phyloP scores from a whole-genome alignment of 2,888 invertebrate species.

The Epinotia bilunana region DNA sequence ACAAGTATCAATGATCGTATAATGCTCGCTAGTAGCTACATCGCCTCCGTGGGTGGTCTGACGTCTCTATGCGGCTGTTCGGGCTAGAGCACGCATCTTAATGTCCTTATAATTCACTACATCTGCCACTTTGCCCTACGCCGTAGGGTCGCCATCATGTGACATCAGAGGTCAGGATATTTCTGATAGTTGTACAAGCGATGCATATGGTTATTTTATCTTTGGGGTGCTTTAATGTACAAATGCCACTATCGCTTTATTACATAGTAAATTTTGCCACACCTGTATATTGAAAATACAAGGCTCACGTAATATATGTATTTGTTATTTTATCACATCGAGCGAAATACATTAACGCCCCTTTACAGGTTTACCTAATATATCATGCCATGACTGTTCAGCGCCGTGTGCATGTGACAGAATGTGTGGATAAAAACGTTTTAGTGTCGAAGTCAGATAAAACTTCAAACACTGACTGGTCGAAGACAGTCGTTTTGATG shows the following conservation, averaged over 20 bases:
- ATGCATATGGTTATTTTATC: not conserved
- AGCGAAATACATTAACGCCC: not conserved
- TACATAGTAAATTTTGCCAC: not conserved
- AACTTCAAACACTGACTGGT: too few relatives aligned
- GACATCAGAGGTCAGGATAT: slow-evolving; percentile 41
- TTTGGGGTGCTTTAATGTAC: not conserved
- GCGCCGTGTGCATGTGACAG: not conserved
- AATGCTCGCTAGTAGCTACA: slow-evolving; percentile 53
- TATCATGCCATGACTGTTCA: not conserved
- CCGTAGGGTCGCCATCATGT: slow-evolving; percentile 54
- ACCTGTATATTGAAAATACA: not conserved
- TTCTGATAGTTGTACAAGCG: slow-evolving; percentile 8
- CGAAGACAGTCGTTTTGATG: too few relatives aligned
- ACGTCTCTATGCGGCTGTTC: slow-evolving; percentile 72
- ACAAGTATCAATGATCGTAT: slow-evolving; percentile 41
- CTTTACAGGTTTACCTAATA: not conserved
- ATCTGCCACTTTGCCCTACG: slow-evolving; percentile 68
- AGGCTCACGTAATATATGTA: not conserved
- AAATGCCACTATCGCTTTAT: not conserved
- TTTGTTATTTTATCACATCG: not conserved
- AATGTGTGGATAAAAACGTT: too few relatives aligned
- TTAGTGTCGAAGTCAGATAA: too few relatives aligned
- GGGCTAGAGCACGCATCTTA: slow-evolving; percentile 71
- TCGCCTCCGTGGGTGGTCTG: slow-evolving; percentile 73
- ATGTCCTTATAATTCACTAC: slow-evolving; percentile 80